Evolutionary conservation across 2,797 vertebrate genomes (phyloP), one percentile per base, ranked within the genome.

Genomic region (Gambusia yucatana): DNA sequence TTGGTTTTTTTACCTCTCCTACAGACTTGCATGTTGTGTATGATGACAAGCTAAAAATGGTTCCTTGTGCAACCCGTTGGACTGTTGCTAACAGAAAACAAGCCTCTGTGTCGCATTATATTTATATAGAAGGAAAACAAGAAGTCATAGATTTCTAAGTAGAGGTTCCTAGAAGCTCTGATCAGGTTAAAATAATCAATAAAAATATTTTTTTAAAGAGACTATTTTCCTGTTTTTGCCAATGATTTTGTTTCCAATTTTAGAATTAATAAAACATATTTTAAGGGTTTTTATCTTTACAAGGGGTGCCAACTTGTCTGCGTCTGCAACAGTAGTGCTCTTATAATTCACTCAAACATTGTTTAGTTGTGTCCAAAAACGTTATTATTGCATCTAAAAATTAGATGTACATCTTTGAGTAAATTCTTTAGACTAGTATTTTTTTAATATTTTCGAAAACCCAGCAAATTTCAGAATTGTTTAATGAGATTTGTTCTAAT

Each of bases 401-500:
- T 9, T 52, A 25, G 22, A 52, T 52, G 50, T 52, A 25, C 2
- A 1, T 52, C 22, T 52, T 9, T 25, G 22, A 52, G 50, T 52
- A 52, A 52, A 25, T 25, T 67, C 72, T 17, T 46, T 46, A 41
- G 20, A 43, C 48, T 10, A 20, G 30, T 30, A 67, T 22, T 25
- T 41, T 59, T 65, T 20, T 20, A 17, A 39, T 39, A 11, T 22
- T 65, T 33, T 39, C 41, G 25, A 69, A 59, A 50, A 57, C 16
- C 22, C 13, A 46, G 73, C 69, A 65, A 55, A 36, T n/a, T 2
- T 78, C 69, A 75, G 72, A 55, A 39, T 63, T 28, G n/a, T 50
- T 79, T 69, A 77, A 30, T 70, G 78, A 67, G 77, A 77, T 33
- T 33, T 36, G 81, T 77, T n/a, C 50, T 80, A 75, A 82, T n/a